Base-by-base conservation (phyloP, 1,140 invertebrate genomes). In the Archivesica marissinica region DNA sequence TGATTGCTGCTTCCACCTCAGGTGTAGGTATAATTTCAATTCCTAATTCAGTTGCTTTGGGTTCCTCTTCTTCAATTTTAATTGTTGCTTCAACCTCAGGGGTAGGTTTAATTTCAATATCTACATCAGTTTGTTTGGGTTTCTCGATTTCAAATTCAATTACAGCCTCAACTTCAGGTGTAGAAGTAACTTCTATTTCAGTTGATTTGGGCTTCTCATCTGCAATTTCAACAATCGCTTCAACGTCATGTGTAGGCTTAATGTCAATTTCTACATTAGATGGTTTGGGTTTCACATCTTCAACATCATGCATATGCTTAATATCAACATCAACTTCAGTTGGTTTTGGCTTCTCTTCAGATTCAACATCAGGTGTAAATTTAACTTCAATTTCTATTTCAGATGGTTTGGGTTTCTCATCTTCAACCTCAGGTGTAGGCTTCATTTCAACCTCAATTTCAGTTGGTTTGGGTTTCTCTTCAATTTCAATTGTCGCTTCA, bases 381-480 rank as follows among this genome's bases (percentile, higher is more conserved):
- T 23, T 9, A 17, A 39, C n/a, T n/a, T n/a, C n/a, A n/a, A n/a
- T n/a, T n/a, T n/a, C n/a, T n/a, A n/a, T n/a, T n/a, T n/a, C 59
- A 82, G 35, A 30, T 56, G 72, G 23, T 75, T 80, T 56, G 4
- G 7, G 50, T 54, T 54, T 54, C 23, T 54, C 23, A 30, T 28
- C 54, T 17, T 59, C 54, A 28, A 59, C 17, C 17, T 59, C 70
- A 20, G 38, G n/a, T 52, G 76, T 68, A 33, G 72, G 41, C 25
- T 68, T 76, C 30, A 52, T 54, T 50, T 41, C 61, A 20, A 84
- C 38, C 41, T 84, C 59, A 28, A 77, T 33, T 35, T 85, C 74
- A 44, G 61, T 41, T 33, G 77, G 39, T 38, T 86, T 74, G 41
- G 68, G 41, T 61, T 61, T 35, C 85, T 66, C 68, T 50, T 72